phyloP scores from a whole-genome alignment of 2,113 vertebrate species.

The Amphilophus citrinellus region DNA sequence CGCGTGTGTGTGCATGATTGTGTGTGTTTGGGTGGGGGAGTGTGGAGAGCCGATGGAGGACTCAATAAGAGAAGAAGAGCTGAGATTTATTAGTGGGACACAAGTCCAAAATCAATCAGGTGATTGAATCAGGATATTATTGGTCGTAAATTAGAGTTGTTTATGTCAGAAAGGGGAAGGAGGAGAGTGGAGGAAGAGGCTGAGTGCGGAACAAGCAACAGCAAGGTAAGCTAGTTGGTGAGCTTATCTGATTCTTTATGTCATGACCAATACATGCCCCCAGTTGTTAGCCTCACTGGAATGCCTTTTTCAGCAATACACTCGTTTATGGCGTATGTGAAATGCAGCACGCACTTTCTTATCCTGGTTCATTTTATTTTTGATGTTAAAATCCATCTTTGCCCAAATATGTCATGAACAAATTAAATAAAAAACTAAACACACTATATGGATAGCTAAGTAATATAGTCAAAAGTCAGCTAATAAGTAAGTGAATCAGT shows the following conservation, averaged over 20 bases:
- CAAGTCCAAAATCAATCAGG: constrained; percentile 98
- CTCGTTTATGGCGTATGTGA: constrained; percentile 29
- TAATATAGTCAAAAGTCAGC: neutral
- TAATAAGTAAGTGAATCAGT: neutral
- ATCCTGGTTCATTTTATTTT: constrained; percentile 51
- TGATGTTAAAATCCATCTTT: constrained; percentile 11
- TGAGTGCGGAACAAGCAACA: constrained; percentile 61
- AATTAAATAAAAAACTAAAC: neutral
- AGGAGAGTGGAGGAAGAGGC: constrained; percentile 53
- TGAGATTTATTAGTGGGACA: constrained; percentile 93
- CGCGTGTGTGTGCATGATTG: constrained; percentile 12
- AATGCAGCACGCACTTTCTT: constrained; percentile 25
- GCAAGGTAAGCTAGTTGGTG: constrained; percentile 68
- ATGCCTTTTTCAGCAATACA: constrained; percentile 48
- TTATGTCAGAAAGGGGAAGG: constrained; percentile 72
- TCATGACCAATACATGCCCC: constrained; percentile 59
- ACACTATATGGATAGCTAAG: neutral
- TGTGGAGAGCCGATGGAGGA: constrained; percentile 78
- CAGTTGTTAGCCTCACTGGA: constrained; percentile 57
- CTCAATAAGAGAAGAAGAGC: constrained; percentile 96
- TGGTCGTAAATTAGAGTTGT: constrained; percentile 82
- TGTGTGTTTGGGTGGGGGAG: constrained; percentile 42
- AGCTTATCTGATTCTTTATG: constrained; percentile 73
- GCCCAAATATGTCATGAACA: neutral
- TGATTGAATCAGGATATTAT: constrained; percentile 96